Evolutionary conservation across 1,140 invertebrate species (phyloP), one percentile per base, ranked within the genome.

Genomic region (Polypedilum vanderplanki): DNA sequence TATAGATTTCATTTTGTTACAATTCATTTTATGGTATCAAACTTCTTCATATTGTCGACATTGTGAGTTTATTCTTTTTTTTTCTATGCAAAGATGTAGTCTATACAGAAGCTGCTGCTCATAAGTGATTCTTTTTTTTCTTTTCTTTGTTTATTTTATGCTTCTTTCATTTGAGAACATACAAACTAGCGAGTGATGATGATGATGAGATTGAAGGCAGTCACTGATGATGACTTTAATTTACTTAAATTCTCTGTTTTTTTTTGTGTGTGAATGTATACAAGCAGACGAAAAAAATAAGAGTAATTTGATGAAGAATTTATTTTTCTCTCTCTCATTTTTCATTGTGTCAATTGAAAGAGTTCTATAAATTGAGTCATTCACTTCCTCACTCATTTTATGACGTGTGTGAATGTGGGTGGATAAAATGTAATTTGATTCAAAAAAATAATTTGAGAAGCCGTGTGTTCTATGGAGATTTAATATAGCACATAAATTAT

Each of bases 111-210:
- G 46, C 46, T 57, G 46, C 46, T 57, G 12, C 12, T 57, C 12
- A 57, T 12, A 57, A n/a, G n/a, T 57, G 46, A 57, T 57, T 57
- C 46, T 33, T 33, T 33, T 33, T 33, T 33, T 33, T 33, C 24
- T 57, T 57, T 57, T 57, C 46, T 57, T 57, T 57, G 46, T 57
- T 57, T 57, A 57, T 57, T 57, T 57, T n/a, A 12, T 57, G 46
- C 46, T 57, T 57, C 46, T 33, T 33, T 33, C 46, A 57, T 57
- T 57, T 57, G 24, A 33, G 24, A 3, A 33, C 24, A 33, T 33
- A 33, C 24, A 33, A 33, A 33, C 24, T 33, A 33, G 24, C 1
- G 24, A 3, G 24, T 57, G 46, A 57, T 57, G 46, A n/a, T 57
- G 46, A 57, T 57, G 24, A 33, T 33, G 24, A 33, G 46, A n/a